Conservation (phyloP, 2,888 invertebrate genomes). For the Gymnosoma rotundatum region DNA sequence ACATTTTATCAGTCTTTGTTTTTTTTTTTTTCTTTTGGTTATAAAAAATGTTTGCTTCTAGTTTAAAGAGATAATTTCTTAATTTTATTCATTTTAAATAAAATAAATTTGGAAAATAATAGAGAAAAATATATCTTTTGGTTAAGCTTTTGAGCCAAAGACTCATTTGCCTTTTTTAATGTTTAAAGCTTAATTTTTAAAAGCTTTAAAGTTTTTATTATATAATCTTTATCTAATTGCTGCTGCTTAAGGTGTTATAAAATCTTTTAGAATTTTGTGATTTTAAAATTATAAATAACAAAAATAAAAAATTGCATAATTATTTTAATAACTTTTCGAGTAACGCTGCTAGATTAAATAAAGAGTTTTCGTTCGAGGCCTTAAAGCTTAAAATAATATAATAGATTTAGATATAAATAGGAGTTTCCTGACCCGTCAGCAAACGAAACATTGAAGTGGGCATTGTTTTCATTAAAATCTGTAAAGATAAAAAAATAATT, state of each 20-base stretch:
- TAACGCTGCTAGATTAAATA: slow-evolving; percentile 49
- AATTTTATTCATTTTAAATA: slow-evolving; percentile 37
- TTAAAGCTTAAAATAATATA: slow-evolving; percentile 56
- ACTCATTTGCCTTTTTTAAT: slow-evolving; percentile 1
- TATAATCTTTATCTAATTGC: slow-evolving; percentile 55
- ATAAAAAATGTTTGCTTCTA: slow-evolving; percentile 13
- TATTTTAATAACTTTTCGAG: slow-evolving; percentile 36
- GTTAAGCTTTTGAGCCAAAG: slow-evolving; percentile 41
- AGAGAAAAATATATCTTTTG: slow-evolving; percentile 15
- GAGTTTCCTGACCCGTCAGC: slow-evolving; percentile 99
- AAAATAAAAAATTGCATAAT: slow-evolving; percentile 12
- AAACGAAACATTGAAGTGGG: slow-evolving; percentile 99
- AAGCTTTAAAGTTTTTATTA: slow-evolving; percentile 39
- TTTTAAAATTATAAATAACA: slow-evolving; percentile 49
- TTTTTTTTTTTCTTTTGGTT: slow-evolving; percentile 26
- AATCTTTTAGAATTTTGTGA: slow-evolving; percentile 26
- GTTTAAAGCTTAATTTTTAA: slow-evolving; percentile 46
- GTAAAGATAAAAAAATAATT: slow-evolving; percentile 78
- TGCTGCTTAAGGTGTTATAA: slow-evolving; percentile 63
- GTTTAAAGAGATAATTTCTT: slow-evolving; percentile 20
- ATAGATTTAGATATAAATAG: slow-evolving; percentile 88
- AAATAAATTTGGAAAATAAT: slow-evolving; percentile 17
- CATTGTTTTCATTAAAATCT: slow-evolving; percentile 99
- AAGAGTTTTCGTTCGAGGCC: slow-evolving; percentile 52
- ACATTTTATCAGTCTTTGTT: slow-evolving; percentile 45